Evolutionary conservation across 2,797 vertebrate species (phyloP), one percentile per base, ranked within the genome.

Genomic region (Anniella stebbinsi): DNA sequence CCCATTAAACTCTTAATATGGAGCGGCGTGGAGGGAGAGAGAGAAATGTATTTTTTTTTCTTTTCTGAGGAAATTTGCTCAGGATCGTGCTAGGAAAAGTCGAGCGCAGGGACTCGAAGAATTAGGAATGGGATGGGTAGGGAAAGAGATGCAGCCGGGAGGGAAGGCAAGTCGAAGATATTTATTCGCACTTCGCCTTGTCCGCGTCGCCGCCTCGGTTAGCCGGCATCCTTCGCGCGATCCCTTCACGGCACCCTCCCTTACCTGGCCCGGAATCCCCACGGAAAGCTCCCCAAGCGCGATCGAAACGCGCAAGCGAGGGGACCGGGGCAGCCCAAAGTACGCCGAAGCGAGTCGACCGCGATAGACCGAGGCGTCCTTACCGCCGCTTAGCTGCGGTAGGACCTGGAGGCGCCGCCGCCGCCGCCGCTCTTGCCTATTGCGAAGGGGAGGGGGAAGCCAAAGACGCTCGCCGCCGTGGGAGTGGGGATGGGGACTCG

Each of bases 341-440:
- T 57, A 3, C 21, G n/a, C 66, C 21, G 48, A 45, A 45, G 76
- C 28, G 67, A 63, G 72, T n/a, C 72, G 3, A 57, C 54, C 54
- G 5, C 51, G 72, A 21, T 87, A 72, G 3, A 21, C 57, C 48
- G 73, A 78, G 54, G 30, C 85, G 36, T 21, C 54, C 15, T 25
- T 21, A 48, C 66, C 67, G 48, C 77, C 78, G 48, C 66, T 9
- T 60, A n/a, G 54, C 67, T 7, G 66, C 87, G 54, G 45, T 28
- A 5, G 81, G 48, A n/a, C n/a, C 36, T 18, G 80, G 83, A 41
- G 86, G 66, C 2, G 87, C 75, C 2, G 77, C 87, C 10, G 63
- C 77, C 8, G 92, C 93, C 66, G 88, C 89, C 51, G 88, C 87
- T n/a, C 87, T 6, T 45, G 45, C 87, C 33, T 33, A 30, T 86